Evolutionary conservation across 2,113 vertebrate species (phyloP).

Genomic region (Perca schrenkii): DNA sequence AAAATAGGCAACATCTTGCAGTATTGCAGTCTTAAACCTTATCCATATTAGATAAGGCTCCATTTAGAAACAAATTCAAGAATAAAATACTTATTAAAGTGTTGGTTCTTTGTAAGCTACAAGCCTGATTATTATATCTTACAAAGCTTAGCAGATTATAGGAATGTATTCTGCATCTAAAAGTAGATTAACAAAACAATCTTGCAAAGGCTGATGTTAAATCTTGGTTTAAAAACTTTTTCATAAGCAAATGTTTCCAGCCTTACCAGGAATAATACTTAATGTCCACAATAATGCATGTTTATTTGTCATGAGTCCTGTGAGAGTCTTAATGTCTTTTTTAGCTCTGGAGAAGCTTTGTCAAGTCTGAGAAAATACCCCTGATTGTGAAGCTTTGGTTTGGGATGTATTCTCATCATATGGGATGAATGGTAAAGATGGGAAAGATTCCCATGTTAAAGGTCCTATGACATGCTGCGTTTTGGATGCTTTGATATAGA

Average conservation of each 20-base stretch:
- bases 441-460: not conserved
- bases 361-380: not conserved
- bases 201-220: not conserved
- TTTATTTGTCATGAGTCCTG: not conserved
- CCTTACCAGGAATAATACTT: constrained; percentile 5
- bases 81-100: constrained; percentile 38
- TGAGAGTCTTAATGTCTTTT: not conserved
- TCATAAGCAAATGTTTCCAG: not conserved
- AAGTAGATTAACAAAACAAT: constrained; percentile 8
- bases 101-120: constrained; percentile 19
- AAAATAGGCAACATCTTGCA: constrained; percentile 9
- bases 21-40: constrained; percentile 34
- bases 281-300: constrained; percentile 12
- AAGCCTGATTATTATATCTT: constrained; percentile 33
- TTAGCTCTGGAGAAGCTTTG: not conserved
- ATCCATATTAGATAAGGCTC: constrained; percentile 47
- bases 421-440: not conserved
- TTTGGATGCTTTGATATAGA: too few species aligned
- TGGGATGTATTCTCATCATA: not conserved
- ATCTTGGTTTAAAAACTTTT: constrained; percentile 11
- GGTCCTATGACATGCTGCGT: too few species aligned
- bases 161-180: constrained; percentile 26
- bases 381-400: not conserved
- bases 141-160: constrained; percentile 37
- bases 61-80: constrained; percentile 24